Evolutionary conservation across 2,888 invertebrate genomes (phyloP).

Genomic region (Drosophila emarginata): DNA sequence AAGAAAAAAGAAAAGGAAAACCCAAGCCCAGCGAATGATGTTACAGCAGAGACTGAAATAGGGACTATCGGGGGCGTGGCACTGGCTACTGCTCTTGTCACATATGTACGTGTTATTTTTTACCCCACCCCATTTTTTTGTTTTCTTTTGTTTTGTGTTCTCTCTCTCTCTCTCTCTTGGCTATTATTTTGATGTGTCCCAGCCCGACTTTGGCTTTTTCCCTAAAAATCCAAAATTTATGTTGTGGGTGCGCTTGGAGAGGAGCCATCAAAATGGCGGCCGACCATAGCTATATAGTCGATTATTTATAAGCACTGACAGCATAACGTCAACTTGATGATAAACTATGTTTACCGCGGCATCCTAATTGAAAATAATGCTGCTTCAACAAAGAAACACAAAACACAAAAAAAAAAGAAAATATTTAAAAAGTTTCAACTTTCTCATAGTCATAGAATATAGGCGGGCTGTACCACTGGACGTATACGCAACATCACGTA

Average conservation of each 20-base stretch:
- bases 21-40: constrained; percentile 66
- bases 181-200: constrained; percentile 62
- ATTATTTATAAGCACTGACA: constrained; percentile 78
- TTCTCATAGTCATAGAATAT: constrained; percentile 4
- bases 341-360: constrained; percentile 77
- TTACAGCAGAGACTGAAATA: constrained; percentile 68
- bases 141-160: constrained; percentile 23
- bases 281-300: constrained; percentile 64
- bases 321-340: constrained; percentile 76
- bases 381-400: not conserved
- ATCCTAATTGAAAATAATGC: constrained; percentile 75
- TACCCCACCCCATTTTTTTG: constrained; percentile 14
- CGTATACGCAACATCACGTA: constrained; percentile 72
- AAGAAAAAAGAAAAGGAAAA: constrained; percentile 28
- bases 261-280: constrained; percentile 65
- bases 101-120: constrained; percentile 41
- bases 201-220: constrained; percentile 46
- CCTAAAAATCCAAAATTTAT: constrained; percentile 79
- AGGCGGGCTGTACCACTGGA: constrained; percentile 56
- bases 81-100: constrained; percentile 42
- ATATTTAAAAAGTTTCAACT: not conserved
- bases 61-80: constrained; percentile 47
- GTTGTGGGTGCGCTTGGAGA: constrained; percentile 59
- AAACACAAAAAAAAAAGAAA: not conserved
- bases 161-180: constrained; percentile 40